A percentile compares a stretch with the other conserved stretches of the same genome.
Conservation (phyloP, 2,113 vertebrate genomes). For the Pelecanoides urinatrix region DNA sequence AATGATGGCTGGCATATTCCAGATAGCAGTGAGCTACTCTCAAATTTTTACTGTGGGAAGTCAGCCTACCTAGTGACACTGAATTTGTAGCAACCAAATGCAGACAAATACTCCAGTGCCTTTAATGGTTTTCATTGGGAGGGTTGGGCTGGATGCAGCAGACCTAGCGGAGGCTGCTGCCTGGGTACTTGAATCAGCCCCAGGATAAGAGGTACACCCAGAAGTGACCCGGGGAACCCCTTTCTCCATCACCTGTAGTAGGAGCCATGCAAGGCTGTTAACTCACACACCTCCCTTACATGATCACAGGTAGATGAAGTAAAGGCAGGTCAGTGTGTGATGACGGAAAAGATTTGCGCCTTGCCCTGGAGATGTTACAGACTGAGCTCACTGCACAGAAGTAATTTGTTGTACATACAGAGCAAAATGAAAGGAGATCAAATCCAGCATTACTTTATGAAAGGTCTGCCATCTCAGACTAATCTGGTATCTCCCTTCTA, state of each 20-base stretch:
- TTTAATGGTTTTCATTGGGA: accelerated
- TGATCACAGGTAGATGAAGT: neutral
- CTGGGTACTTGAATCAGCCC: neutral
- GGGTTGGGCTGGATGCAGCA: neutral
- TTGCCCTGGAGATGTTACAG: neutral
- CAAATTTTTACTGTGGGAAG: accelerated
- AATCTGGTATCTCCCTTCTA: neutral
- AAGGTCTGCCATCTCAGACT: neutral
- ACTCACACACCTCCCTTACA: accelerated
- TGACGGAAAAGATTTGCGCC: neutral
- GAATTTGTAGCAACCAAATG: neutral
- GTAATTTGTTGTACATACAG: neutral
- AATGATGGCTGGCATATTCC: accelerated
- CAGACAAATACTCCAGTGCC: accelerated
- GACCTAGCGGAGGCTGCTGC: neutral
- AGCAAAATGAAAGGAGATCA: neutral
- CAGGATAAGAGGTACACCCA: accelerated
- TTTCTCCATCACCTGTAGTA: neutral
- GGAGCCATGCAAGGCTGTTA: neutral
- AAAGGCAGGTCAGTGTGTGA: neutral
- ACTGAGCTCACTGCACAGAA: neutral
- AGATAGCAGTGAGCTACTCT: neutral
- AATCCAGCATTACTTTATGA: neutral
- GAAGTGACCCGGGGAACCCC: neutral
- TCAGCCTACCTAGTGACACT: accelerated